These are phyloP conservation scores for Coenobita brevimanus DNA, from an alignment of 1,140 invertebrate genomes.

Conservation along the genomic window DNA sequence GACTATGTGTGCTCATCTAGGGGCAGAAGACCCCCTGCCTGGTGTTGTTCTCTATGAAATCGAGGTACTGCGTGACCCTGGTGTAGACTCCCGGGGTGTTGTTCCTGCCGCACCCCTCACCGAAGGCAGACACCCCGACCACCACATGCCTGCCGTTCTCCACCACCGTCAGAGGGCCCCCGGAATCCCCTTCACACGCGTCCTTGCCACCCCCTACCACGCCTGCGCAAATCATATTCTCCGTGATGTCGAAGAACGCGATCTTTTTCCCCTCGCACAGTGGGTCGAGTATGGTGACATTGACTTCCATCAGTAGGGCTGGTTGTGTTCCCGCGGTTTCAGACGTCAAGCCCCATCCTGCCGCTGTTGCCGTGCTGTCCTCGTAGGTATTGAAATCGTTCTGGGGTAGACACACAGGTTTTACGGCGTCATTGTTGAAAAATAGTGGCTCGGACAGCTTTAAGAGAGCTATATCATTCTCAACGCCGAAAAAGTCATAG, in stretches of 20 bases:
- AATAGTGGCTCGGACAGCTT: slow-evolving; percentile 32
- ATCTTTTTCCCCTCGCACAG: slow-evolving; percentile 48
- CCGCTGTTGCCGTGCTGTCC: slow-evolving; percentile 33
- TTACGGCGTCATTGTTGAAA: neutral
- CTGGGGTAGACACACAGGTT: slow-evolving; percentile 60
- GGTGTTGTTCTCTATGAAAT: slow-evolving; percentile 28
- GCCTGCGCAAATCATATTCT: slow-evolving; percentile 72
- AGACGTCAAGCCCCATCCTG: slow-evolving; percentile 70
- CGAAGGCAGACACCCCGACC: slow-evolving; percentile 72
- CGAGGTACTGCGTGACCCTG: slow-evolving; percentile 7
- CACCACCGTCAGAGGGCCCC: slow-evolving; percentile 70
- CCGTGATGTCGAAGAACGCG: slow-evolving; percentile 67
- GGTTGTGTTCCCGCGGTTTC: slow-evolving; percentile 34
- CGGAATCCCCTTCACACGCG: slow-evolving; percentile 72
- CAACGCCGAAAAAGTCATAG: neutral
- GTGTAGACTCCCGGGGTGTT: slow-evolving; percentile 73
- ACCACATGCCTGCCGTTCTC: neutral
- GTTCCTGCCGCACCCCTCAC: slow-evolving; percentile 77
- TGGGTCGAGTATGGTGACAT: slow-evolving; percentile 70
- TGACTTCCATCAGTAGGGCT: slow-evolving; percentile 73
- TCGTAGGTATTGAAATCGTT: slow-evolving; percentile 29
- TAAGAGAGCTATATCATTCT: slow-evolving; percentile 72
- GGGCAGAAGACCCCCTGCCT: neutral
- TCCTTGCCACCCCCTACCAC: slow-evolving; percentile 72
- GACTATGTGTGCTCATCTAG: too few species aligned